Conservation (phyloP, 2,888 invertebrate genomes). For the Megamerina dolium region DNA sequence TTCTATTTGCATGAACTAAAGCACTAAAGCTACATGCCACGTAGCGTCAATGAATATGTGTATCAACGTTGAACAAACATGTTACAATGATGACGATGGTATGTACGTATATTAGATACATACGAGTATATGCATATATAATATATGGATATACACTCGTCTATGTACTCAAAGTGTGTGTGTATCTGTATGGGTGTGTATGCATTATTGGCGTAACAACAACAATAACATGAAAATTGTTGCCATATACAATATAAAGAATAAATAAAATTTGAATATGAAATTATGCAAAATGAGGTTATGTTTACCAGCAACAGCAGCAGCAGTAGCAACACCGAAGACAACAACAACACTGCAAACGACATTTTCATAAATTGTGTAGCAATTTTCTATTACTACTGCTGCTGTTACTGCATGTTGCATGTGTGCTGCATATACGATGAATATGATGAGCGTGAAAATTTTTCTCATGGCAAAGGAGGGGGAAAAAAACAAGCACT, state of each 20-base stretch:
- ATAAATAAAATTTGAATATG: conserved; percentile 16
- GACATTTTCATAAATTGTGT: background rate
- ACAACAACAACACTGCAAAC: conserved; percentile 1
- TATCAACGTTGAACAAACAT: too few species aligned
- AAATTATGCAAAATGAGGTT: conserved; percentile 32
- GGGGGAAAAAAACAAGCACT: too few species aligned
- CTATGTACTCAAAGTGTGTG: background rate
- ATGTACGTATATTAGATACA: too few species aligned
- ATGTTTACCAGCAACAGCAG: conserved; percentile 22
- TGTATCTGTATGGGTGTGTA: background rate
- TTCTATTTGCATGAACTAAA: too few species aligned
- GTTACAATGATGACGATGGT: too few species aligned
- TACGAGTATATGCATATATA: background rate
- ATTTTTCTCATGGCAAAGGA: too few species aligned
- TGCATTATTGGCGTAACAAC: too few species aligned
- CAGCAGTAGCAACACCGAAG: conserved; percentile 5
- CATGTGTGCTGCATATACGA: too few species aligned
- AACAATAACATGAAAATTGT: background rate
- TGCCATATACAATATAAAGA: background rate
- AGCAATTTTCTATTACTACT: background rate
- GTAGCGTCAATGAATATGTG: too few species aligned
- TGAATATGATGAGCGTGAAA: too few species aligned
- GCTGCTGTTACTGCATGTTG: too few species aligned
- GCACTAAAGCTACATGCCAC: too few species aligned
- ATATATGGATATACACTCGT: background rate